A percentile compares a stretch with the other conserved stretches of the same genome.
Evolutionary conservation across 2,113 vertebrate genomes (phyloP).

Genomic region (Grus americana): DNA sequence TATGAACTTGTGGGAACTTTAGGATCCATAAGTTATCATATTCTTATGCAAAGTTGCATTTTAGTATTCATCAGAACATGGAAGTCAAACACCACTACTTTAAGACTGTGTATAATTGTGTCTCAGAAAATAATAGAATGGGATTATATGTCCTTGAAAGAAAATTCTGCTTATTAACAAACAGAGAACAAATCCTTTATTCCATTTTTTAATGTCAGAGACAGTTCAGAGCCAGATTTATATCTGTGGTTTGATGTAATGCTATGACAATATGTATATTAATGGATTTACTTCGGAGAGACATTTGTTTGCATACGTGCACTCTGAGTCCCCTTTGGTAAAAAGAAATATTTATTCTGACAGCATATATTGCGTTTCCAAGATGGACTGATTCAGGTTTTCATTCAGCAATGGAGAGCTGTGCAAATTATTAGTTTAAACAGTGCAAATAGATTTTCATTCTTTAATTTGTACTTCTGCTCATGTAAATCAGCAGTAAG

Average conservation of each 20-base stretch:
- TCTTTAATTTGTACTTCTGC: not conserved
- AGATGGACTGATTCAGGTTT: not conserved
- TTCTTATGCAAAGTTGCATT: not conserved
- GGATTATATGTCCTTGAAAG: not conserved
- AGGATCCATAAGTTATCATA: not conserved
- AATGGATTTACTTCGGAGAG: not conserved
- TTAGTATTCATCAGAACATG: not conserved
- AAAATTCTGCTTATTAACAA: not conserved
- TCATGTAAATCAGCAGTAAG: not conserved
- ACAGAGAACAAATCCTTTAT: not conserved
- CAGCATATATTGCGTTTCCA: not conserved
- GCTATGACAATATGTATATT: not conserved
- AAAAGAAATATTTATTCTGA: slow-evolving; percentile 15
- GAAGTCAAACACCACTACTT: not conserved
- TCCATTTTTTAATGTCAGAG: not conserved
- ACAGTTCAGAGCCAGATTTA: not conserved
- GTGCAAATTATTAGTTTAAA: not conserved
- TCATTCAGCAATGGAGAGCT: not conserved
- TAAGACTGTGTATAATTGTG: not conserved
- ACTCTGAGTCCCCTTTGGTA: not conserved
- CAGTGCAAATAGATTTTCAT: not conserved
- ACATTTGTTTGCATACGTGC: not conserved
- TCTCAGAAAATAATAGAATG: not conserved
- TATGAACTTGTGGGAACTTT: not conserved
- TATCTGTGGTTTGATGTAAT: not conserved